Conservation (phyloP, 1,140 invertebrate species). For the Odontomachus brunneus region DNA sequence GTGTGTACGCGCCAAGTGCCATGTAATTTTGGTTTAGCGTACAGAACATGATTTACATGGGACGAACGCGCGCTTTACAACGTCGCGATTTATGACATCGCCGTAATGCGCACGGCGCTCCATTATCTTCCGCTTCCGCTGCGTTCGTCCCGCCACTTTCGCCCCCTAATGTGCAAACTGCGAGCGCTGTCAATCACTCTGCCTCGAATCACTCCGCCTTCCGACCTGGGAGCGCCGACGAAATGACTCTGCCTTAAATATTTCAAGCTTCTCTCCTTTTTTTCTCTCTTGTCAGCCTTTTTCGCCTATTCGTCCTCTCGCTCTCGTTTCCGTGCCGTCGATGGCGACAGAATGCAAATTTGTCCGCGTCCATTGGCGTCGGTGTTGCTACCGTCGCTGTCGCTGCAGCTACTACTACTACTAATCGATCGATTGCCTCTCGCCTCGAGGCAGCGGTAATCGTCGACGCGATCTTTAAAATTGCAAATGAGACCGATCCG, state of each 20-base stretch:
- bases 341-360: slow-evolving; percentile 57
- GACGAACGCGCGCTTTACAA: slow-evolving; percentile 34
- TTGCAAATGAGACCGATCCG: too few relatives aligned
- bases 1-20: too few relatives aligned
- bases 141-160: slow-evolving; percentile 37
- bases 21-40: slow-evolving; percentile 51
- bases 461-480: too few relatives aligned
- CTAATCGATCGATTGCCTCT: slow-evolving; percentile 55
- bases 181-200: slow-evolving; percentile 57
- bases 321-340: slow-evolving; percentile 26
- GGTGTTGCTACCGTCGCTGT: background rate
- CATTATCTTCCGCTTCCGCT: slow-evolving; percentile 59
- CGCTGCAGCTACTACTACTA: background rate
- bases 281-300: background rate
- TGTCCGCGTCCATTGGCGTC: slow-evolving; percentile 42
- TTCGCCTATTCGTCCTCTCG: background rate
- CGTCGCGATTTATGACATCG: slow-evolving; percentile 58
- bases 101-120: slow-evolving; percentile 45
- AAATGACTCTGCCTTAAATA: slow-evolving; percentile 52
- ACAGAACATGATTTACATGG: slow-evolving; percentile 53
- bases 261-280: slow-evolving; percentile 11
- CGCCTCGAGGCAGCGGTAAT: slow-evolving; percentile 43
- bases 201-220: slow-evolving; percentile 37
- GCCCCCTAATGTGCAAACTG: slow-evolving; percentile 38
- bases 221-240: slow-evolving; percentile 6